Evolutionary conservation across 2,797 vertebrate genomes (phyloP).

Genomic region (Takifugu rubripes): DNA sequence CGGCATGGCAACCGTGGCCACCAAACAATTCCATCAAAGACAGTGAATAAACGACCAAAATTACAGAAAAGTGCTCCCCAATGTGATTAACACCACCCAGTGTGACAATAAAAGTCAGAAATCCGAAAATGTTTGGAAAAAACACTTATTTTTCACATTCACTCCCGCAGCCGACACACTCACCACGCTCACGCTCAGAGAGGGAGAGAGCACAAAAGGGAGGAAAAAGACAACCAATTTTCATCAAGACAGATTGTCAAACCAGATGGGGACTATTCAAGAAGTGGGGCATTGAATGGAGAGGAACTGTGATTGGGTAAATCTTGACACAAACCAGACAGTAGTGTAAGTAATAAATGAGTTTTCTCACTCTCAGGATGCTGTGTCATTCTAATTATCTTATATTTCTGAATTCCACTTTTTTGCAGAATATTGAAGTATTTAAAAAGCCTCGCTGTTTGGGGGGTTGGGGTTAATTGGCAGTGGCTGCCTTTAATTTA

Average conservation of each 20-base stretch:
- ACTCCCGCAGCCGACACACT: no score
- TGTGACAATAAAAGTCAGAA: no score
- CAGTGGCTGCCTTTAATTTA: slow-evolving; percentile 46
- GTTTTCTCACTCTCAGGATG: slow-evolving; percentile 34
- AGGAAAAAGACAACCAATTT: slow-evolving; percentile 69
- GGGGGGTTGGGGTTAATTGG: no score
- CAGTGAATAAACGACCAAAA: no score
- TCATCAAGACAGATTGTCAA: slow-evolving; percentile 82
- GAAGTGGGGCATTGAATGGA: slow-evolving; percentile 71
- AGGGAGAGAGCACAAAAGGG: neutral
- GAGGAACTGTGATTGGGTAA: slow-evolving; percentile 68
- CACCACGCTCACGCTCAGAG: neutral
- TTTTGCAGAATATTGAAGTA: slow-evolving; percentile 29
- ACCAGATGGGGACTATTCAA: slow-evolving; percentile 75
- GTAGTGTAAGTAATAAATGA: slow-evolving; percentile 43
- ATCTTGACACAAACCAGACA: slow-evolving; percentile 57
- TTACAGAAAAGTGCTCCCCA: no score
- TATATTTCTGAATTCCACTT: slow-evolving; percentile 50
- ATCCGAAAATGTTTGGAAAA: no score
- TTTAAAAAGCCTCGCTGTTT: neutral
- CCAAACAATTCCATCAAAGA: no score
- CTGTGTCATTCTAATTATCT: slow-evolving; percentile 49
- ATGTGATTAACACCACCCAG: no score
- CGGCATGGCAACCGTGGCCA: no score
- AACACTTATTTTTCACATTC: no score